Evolutionary conservation across 2,113 vertebrate species (phyloP), one percentile per base, ranked within the genome.

Genomic region (Eptesicus fuscus): DNA sequence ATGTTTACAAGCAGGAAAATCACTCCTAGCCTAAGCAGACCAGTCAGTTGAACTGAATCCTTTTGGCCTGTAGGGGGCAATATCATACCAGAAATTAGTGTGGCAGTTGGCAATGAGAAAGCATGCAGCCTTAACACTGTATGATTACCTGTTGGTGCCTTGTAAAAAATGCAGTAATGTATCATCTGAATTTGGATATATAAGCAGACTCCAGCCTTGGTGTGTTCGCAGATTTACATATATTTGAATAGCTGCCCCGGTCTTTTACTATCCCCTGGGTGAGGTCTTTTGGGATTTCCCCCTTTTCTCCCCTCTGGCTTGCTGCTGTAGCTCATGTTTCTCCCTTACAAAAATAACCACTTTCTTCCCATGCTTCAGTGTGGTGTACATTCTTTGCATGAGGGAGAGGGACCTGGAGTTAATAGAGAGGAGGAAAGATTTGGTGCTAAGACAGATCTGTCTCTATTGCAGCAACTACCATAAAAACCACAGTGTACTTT

Each of bases 241-340:
- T 84, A 69, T 96, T 97, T 85, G 53, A 94, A 92, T 90, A 61
- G 49, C 35, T 73, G 80, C 71, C 44, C 28, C 53, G 35, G 85
- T 76, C 71, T 92, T 91, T 80, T 92, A 70, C 61, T 79, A 74
- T 86, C 56, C 67, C 23, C 42, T 79, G 89, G 49, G 70, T 79
- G 74, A 95, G 56, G 78, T 93, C 87, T 89, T 96, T 78, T 67
- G 96, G 95, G 93, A 93, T 94, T 97, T 97, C 95, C 96, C 96
- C 96, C 91, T 5, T 87, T 69, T 91, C n/a, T 87, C 96, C 96
- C 96, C 94, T 96, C 70, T 73, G 80, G 69, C n/a, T 96, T 95
- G 67, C 71, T 73, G 37, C 28, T 53, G 42, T 70, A 67, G 65
- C 56, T 94, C 70, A 49, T 93, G 30, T 93, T 88, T 93, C 71